Evolutionary conservation across 2,888 invertebrate genomes (phyloP), one percentile per base, ranked within the genome.

Genomic region (Coelinius sp.): DNA sequence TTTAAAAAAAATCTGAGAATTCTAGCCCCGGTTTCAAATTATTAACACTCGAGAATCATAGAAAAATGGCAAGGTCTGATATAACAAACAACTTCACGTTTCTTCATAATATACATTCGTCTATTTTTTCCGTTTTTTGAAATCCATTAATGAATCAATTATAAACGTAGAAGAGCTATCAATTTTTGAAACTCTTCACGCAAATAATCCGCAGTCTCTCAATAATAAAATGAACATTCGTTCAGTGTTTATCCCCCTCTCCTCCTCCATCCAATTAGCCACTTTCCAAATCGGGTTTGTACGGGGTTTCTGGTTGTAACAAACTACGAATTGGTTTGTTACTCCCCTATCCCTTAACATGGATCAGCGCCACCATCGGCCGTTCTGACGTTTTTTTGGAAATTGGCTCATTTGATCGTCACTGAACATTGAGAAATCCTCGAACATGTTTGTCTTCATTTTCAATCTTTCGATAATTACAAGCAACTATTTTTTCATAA

Each of bases 91-190:
- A 17, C 14, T n/a, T n/a, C 53, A n/a, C 24, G 3, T 6, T 53
- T 17, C 1, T 53, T 6, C 22, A 49, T 4, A 1, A 53, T n/a
- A 20, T 31, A 56, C 12, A 49, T 53, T 52, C 69, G 46, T 59
- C 62, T 12, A 49, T 49, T 71, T 27, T 70, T 53, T 8, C 8
- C 7, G 5, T 8, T 14, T 25, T 59, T 25, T 56, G 35, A 66
- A n/a, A 38, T 25, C 63, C 20, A 22, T 68, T 53, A 53, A 53
- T 25, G 53, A 44, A 59, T 20, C 38, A 46, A 73, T 73, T 63
- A 56, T 70, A 70, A 17, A 74, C 71, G 66, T 68, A 74, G 74
- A 72, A 67, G 74, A 75, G 75, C 65, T 75, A 71, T 66, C 17
- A n/a, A 38, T 62, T 35, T 62, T 8, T 41, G 14, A 38, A 22